Evolutionary conservation across 23 tunicate genomes (phyloP).

Genomic region (Phallusia fumigata): DNA sequence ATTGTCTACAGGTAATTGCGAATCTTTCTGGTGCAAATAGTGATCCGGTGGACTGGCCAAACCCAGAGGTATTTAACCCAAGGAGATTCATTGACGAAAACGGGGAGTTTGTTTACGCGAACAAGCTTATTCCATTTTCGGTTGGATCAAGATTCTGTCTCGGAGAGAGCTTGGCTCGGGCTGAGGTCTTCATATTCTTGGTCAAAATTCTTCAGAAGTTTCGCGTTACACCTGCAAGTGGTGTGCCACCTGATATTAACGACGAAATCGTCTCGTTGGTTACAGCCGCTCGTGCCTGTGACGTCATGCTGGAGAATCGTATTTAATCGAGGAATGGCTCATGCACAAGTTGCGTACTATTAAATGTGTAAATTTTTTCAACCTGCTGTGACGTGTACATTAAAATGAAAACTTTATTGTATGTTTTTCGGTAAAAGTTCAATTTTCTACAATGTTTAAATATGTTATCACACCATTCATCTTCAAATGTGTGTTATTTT

Average conservation of each 20-base stretch:
- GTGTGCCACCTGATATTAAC: not conserved
- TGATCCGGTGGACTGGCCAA: constrained; percentile 17
- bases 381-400: no score
- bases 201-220: constrained; percentile 30
- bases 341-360: no score
- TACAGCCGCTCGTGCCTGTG: not conserved
- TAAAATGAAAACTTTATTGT: no score
- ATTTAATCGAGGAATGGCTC: no score
- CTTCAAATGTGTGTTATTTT: no score
- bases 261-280: not conserved
- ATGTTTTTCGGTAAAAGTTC: no score
- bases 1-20: constrained; percentile 6
- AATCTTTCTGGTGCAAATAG: not conserved
- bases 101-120: constrained; percentile 26
- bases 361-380: no score
- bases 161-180: constrained; percentile 32
- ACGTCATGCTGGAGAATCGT: not conserved
- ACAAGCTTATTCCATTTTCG: constrained; percentile 38
- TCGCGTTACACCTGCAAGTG: not conserved
- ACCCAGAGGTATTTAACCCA: constrained; percentile 34
- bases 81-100: constrained; percentile 36
- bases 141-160: constrained; percentile 45
- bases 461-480: no score
- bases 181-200: constrained; percentile 34
- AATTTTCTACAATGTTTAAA: no score